Evolutionary conservation across 37 sponge, comb jelly and placozoan genomes (phyloP), one percentile per base, ranked within the genome.

Genomic region (Oopsacas minuta): DNA sequence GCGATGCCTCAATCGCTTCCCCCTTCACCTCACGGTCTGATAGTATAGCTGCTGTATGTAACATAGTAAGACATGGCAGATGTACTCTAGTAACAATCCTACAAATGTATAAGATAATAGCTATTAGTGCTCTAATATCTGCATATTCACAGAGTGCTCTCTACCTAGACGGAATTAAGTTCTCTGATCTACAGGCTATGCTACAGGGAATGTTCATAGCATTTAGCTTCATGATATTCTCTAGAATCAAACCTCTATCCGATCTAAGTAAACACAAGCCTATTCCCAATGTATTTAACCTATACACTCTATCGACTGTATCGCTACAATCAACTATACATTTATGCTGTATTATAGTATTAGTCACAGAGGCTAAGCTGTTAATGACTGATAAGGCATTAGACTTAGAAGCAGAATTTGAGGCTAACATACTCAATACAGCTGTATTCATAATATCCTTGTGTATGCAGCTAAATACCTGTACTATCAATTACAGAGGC

Each of bases 101-200:
- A 25, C 99, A 97, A 84, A 97, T 97, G 99, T 97, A 95, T 84
- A 97, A 97, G 94, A 97, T 97, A 69, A 85, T 97, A 37, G 99
- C 99, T 35, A 89, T 97, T 30, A 97, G 95, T 87, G 99, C 99
- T 28, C 91, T 97, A 1, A 90, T 97, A 37, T 81, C 93, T 38
- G 99, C 99, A 0, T 97, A 97, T 86, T 92, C 94, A 5, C 99
- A 97, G 83, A 94, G 95, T 88, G 99, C 93, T 23, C 91, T 97
- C 30, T 97, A 93, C 52, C 53, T 95, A 0, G 95, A 97, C 82
- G 99, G 99, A 37, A 90, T 97, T 84, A 97, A 97, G 85, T 97
- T 97, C 84, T 90, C 91, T 85, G 99, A 97, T 85, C 85, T 87
- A 39, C 99, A 97, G 81, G 92, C 93, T 35, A 95, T 96, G 8